phyloP scores from a whole-genome alignment of 2,888 invertebrate species.

The Bugula neritina region DNA sequence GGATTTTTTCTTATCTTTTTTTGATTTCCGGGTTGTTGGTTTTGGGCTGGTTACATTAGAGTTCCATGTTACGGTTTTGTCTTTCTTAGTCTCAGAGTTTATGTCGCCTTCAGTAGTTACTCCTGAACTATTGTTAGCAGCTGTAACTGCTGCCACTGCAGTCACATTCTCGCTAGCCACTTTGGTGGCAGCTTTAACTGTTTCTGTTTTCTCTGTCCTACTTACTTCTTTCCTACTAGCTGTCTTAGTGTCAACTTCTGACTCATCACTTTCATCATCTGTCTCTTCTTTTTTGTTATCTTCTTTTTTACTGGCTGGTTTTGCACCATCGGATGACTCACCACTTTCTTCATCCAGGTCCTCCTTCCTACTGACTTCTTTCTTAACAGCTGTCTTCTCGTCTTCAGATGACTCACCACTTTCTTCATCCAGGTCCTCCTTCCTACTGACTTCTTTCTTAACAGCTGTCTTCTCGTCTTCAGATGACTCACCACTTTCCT shows the following conservation, averaged over 20 bases:
- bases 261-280: not conserved
- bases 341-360: too few relatives aligned
- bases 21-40: constrained; percentile 6
- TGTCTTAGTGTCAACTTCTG: not conserved
- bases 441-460: not conserved
- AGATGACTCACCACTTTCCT: too few relatives aligned
- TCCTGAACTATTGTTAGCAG: not conserved
- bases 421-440: not conserved
- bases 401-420: not conserved
- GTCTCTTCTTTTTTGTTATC: not conserved
- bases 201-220: not conserved
- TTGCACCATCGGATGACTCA: not conserved
- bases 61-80: constrained; percentile 1
- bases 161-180: not conserved
- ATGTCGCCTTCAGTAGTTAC: not conserved
- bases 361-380: not conserved
- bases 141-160: not conserved
- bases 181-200: not conserved
- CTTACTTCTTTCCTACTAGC: too few relatives aligned
- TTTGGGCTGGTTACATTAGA: constrained; percentile 14
- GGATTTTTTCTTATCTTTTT: constrained; percentile 5
- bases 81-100: not conserved
- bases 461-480: not conserved
- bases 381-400: not conserved
- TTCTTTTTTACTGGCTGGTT: not conserved